A percentile compares a stretch with the other conserved stretches of the same genome.
These are phyloP conservation scores for Noctua comes DNA, from an alignment of 2,888 invertebrate genomes.

Conservation along the genomic window DNA sequence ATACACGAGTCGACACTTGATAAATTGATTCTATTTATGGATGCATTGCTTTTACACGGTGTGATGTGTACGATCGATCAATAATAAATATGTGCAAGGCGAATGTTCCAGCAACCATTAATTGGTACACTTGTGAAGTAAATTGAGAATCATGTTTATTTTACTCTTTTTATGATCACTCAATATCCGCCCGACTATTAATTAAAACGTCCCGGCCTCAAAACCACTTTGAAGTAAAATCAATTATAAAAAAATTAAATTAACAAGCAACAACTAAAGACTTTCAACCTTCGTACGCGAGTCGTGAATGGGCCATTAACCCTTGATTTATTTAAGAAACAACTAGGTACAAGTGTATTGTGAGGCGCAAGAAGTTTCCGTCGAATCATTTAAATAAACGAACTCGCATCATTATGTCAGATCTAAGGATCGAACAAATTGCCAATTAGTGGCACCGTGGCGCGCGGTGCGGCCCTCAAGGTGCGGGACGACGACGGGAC, in stretches of 20 bases:
- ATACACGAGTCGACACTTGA: slow-evolving; percentile 57
- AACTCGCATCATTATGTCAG: slow-evolving; percentile 89
- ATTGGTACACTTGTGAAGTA: slow-evolving; percentile 58
- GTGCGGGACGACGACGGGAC: slow-evolving; percentile 66
- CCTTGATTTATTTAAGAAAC: slow-evolving; percentile 77
- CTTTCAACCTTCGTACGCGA: slow-evolving; percentile 67
- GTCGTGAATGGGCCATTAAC: slow-evolving; percentile 76
- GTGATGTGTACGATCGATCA: slow-evolving; percentile 60
- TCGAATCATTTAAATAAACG: slow-evolving; percentile 90
- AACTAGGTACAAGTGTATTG: slow-evolving; percentile 71
- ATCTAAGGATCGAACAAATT: slow-evolving; percentile 90
- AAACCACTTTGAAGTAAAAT: slow-evolving; percentile 50
- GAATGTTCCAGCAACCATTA: slow-evolving; percentile 59
- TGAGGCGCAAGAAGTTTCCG: slow-evolving; percentile 84
- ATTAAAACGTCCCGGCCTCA: slow-evolving; percentile 51
- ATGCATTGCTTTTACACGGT: slow-evolving; percentile 58
- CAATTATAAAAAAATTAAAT: slow-evolving; percentile 67
- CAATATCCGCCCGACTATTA: slow-evolving; percentile 44
- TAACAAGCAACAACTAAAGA: slow-evolving; percentile 65
- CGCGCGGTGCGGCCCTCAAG: slow-evolving; percentile 77
- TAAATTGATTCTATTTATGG: slow-evolving; percentile 66
- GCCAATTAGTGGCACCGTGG: slow-evolving; percentile 88
- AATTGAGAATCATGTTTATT: slow-evolving; percentile 59
- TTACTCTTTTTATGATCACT: slow-evolving; percentile 47
- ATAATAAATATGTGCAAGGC: slow-evolving; percentile 61